Evolutionary conservation across 92 coral and sea anemone genomes (phyloP).

Genomic region (Actinostola sp.): DNA sequence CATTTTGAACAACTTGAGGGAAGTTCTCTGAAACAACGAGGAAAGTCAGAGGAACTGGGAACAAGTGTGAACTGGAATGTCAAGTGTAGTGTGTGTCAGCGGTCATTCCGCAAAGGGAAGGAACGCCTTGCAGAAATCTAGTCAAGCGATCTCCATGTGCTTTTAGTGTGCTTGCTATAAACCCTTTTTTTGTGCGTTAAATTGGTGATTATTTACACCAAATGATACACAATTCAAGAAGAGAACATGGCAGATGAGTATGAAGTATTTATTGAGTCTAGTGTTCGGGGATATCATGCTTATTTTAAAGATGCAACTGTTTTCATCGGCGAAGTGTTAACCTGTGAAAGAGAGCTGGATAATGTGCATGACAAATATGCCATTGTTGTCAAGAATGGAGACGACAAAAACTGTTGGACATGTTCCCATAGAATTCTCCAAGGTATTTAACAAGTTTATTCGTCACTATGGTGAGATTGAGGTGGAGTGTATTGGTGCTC

Average conservation of each 20-base stretch:
- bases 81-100: constrained; percentile 35
- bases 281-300: constrained; percentile 45
- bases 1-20: constrained; percentile 23
- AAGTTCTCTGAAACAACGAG: neutral
- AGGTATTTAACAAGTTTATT: constrained; percentile 26
- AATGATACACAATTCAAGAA: neutral
- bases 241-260: constrained; percentile 34
- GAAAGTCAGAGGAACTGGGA: neutral
- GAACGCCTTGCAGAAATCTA: neutral
- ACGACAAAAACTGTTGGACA: constrained; percentile 17
- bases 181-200: too few relatives aligned
- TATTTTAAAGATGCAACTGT: constrained; percentile 52
- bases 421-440: constrained; percentile 23
- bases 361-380: constrained; percentile 41
- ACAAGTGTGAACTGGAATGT: constrained; percentile 43
- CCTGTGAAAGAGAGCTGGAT: constrained; percentile 47
- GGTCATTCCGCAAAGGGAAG: neutral
- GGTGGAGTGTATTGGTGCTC: constrained; percentile 34
- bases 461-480: constrained; percentile 25
- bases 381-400: constrained; percentile 21
- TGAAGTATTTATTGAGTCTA: constrained; percentile 51
- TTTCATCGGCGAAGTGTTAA: constrained; percentile 49
- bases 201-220: constrained; percentile 28
- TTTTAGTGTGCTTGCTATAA: too few relatives aligned
- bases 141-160: neutral